These are phyloP conservation scores for Entomobrya multifasciata DNA, from an alignment of 2,888 invertebrate species.

Conservation along the genomic window DNA sequence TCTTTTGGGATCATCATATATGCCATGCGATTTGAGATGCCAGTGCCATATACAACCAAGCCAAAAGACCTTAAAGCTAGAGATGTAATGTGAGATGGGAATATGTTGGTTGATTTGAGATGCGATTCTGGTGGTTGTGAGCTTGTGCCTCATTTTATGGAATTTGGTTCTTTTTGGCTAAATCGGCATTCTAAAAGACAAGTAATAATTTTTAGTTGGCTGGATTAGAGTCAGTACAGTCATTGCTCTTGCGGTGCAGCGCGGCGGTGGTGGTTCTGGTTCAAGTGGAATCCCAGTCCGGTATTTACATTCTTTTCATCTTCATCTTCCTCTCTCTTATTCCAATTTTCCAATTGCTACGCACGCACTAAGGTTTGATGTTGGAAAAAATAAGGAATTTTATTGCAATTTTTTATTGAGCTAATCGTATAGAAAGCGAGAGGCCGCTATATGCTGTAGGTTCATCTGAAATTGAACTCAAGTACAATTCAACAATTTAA, in stretches of 20 bases:
- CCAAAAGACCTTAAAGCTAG: neutral
- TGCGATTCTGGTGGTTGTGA: neutral
- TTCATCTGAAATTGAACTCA: no score
- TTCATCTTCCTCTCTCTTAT: no score
- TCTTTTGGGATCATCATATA: neutral
- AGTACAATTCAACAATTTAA: constrained; percentile 27
- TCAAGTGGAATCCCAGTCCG: constrained; percentile 34
- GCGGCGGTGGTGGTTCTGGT: no score
- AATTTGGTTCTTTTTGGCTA: neutral
- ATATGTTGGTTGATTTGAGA: no score
- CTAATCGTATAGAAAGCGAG: constrained; percentile 38
- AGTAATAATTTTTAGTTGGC: constrained; percentile 29
- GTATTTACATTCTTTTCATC: constrained; percentile 48
- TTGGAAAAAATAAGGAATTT: constrained; percentile 40
- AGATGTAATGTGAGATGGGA: neutral
- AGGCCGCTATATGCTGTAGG: no score
- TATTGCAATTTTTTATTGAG: constrained; percentile 50
- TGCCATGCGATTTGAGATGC: neutral
- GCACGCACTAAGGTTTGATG: neutral
- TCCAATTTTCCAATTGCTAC: no score
- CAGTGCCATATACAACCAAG: no score
- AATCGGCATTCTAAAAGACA: neutral
- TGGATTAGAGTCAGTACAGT: constrained; percentile 28
- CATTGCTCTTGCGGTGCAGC: no score
- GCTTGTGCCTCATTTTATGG: neutral